Percentiles rank a stretch among this genome's conserved stretches.
These are phyloP conservation scores for Protaetia brevitarsis DNA, from an alignment of 1,140 invertebrate genomes.

Conservation along the genomic window DNA sequence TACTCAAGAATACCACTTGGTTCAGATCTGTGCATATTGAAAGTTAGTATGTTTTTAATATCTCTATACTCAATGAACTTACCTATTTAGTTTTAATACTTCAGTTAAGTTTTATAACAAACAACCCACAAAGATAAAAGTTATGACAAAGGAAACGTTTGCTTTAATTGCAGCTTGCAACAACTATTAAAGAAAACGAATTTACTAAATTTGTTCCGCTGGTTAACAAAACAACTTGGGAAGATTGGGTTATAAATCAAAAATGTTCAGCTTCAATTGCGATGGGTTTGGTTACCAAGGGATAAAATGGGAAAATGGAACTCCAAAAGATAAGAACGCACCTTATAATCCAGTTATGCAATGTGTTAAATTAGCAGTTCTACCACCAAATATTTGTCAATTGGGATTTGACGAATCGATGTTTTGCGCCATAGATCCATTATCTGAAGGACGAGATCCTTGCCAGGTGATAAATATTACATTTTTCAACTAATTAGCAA, in stretches of 20 bases:
- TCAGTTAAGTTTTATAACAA: too few species aligned
- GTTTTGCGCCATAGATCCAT: conserved; percentile 3
- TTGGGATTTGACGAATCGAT: neutral
- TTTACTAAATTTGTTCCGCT: neutral
- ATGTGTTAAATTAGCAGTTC: neutral
- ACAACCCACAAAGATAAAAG: too few species aligned
- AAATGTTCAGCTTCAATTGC: neutral
- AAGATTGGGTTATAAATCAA: neutral
- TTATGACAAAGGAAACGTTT: neutral
- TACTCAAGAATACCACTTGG: neutral
- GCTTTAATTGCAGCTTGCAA: neutral
- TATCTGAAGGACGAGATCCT: neutral
- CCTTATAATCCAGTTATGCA: neutral
- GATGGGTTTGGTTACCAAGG: conserved; percentile 3
- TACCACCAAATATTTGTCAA: neutral
- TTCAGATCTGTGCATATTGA: neutral
- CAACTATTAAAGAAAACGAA: neutral
- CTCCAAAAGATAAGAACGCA: neutral
- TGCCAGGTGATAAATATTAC: neutral
- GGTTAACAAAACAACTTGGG: neutral
- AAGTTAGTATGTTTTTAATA: too few species aligned
- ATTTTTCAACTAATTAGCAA: neutral
- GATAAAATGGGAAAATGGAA: neutral
- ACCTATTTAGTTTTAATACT: too few species aligned
- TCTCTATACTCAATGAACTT: too few species aligned